These are phyloP conservation scores for Lucilia cuprina DNA, from an alignment of 1,140 invertebrate species.

Conservation along the genomic window DNA sequence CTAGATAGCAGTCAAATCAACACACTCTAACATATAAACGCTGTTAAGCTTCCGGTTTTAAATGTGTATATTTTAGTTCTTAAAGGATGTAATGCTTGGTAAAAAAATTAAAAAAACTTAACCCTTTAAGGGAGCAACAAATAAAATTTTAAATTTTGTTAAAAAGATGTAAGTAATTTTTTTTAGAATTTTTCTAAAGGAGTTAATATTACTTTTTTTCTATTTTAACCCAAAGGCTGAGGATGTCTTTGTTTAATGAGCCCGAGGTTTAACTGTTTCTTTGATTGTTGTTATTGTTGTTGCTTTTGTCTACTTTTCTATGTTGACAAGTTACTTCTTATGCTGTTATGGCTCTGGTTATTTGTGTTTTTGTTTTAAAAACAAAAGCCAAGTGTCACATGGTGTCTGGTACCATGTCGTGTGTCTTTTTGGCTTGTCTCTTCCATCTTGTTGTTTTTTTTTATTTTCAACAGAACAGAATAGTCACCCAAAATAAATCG, in stretches of 20 bases:
- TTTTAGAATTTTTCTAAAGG: too few species aligned
- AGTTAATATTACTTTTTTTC: too few species aligned
- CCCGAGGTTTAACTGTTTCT: background rate
- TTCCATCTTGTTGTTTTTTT: background rate
- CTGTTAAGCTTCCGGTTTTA: constrained; percentile 9
- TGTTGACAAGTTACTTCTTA: background rate
- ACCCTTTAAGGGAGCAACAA: background rate
- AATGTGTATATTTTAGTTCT: background rate
- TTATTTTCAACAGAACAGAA: too few species aligned
- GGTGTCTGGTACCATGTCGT: constrained; percentile 13
- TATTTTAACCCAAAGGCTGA: too few species aligned
- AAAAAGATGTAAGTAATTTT: too few species aligned
- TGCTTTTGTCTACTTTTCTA: background rate
- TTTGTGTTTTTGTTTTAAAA: background rate
- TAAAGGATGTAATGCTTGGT: background rate
- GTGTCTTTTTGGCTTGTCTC: background rate
- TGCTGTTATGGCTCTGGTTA: background rate
- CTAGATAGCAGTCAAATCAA: background rate
- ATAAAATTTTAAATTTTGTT: too few species aligned
- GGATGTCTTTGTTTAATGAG: constrained; percentile 17
- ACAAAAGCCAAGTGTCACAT: background rate
- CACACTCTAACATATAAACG: background rate
- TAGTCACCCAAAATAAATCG: background rate
- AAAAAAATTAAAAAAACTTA: background rate
- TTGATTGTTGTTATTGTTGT: background rate